Base-by-base conservation (phyloP, 2,797 vertebrate genomes). In the Melanotaenia trifasciata region DNA sequence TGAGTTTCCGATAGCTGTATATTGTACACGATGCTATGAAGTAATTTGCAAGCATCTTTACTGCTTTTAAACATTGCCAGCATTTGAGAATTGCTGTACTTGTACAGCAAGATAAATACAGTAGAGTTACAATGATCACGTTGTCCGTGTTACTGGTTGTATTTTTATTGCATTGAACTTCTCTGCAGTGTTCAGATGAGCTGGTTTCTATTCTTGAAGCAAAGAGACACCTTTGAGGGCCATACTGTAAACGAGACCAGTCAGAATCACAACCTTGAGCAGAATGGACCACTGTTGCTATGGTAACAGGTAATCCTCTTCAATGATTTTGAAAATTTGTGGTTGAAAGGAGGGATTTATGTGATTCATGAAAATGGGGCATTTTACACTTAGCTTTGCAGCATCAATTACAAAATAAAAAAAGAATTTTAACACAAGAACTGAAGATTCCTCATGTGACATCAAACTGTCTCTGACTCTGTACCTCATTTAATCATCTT, bases 211-310 rank as follows among this genome's bases (percentile, higher is more conserved):
- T 81, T 78, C 79, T 65, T 33, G 70, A 81, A 73, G 75, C 70
- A 62, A 71, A 45, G 62, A 74, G 63, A 79, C 57, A 57, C 67
- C 67, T 72, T 33, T 58, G 69, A 87, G 74, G 76, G 53, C 51
- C 70, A 4, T 14, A 20, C 1, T 35, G 59, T 87, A 86, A 87
- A 88, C 4, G 8, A 73, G 65, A 84, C 76, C 60, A 79, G 84
- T 87, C 70, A 40, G 53, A 79, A 83, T 61, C 58, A 65, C 76
- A 74, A 70, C 85, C 84, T 62, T 57, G 33, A 56, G 51, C 70
- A 70, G 51, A 79, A 80, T 45, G 26, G 56, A 1, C 70, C 59
- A 12, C 78, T 78, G 92, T 92, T 92, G 85, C 89, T 74, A 90
- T 82, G 84, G 89, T 73, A 89, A 89, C 89, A 67, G n/a, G 58